Evolutionary conservation across 2,888 invertebrate genomes (phyloP).

Genomic region (Lasioglossum malachurum): DNA sequence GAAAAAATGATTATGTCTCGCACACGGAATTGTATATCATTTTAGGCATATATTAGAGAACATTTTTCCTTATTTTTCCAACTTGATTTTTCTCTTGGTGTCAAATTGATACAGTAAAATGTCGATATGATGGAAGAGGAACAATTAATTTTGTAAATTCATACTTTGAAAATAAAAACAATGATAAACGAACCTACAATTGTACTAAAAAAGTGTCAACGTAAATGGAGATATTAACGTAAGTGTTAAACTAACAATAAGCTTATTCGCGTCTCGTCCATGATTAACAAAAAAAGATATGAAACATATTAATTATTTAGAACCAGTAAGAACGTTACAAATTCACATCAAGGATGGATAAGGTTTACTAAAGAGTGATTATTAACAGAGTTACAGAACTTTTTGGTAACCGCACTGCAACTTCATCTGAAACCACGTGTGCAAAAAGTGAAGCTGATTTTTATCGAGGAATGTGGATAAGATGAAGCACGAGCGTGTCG

Average conservation of each 20-base stretch:
- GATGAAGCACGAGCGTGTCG: conserved; percentile 21
- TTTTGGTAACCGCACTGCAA: background rate
- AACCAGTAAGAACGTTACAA: no score
- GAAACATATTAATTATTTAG: background rate
- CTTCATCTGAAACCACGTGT: background rate
- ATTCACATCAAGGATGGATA: no score
- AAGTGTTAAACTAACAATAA: background rate
- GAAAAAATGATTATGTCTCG: background rate
- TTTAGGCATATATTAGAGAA: background rate
- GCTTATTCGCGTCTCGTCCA: no score
- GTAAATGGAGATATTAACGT: no score
- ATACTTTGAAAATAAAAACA: no score
- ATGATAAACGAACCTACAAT: no score
- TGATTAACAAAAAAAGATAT: background rate
- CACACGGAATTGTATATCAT: background rate
- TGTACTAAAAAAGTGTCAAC: no score
- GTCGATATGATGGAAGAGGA: no score
- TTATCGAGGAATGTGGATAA: background rate
- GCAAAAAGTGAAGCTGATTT: background rate
- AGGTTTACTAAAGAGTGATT: background rate
- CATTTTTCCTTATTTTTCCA: no score
- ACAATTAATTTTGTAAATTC: no score
- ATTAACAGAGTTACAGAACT: background rate
- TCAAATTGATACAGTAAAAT: no score
- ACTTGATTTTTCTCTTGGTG: no score